A percentile compares a stretch with the other conserved stretches of the same genome.
Conservation (phyloP, 37 sponge, comb jelly and placozoan genomes). For the Agelas oroides region DNA sequence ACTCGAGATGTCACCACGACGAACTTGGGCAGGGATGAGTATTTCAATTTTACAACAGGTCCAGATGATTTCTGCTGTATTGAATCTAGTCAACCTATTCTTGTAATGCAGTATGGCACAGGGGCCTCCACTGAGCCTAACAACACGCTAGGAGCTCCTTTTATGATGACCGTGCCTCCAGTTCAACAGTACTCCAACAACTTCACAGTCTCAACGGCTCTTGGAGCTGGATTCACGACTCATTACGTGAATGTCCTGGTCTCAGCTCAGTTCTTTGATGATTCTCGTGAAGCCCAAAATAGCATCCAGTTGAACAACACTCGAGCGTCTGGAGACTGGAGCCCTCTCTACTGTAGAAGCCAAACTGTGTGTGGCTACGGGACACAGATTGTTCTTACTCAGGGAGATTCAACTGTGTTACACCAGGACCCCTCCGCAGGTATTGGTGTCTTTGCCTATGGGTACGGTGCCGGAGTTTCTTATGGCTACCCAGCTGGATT, state of each 20-base stretch:
- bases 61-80: conserved; percentile 35
- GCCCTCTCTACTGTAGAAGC: conserved; percentile 8
- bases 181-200: conserved; percentile 41
- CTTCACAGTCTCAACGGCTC: conserved; percentile 3
- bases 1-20: too few species aligned
- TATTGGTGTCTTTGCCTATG: conserved; percentile 29
- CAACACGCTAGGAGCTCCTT: conserved; percentile 37
- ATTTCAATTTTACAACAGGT: neutral
- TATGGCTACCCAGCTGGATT: conserved; percentile 53
- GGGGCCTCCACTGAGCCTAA: conserved; percentile 33
- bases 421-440: conserved; percentile 26
- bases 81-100: conserved; percentile 28
- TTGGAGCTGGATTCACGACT: neutral
- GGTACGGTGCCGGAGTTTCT: conserved; percentile 29
- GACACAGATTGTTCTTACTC: neutral
- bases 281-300: neutral
- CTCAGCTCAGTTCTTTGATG: neutral
- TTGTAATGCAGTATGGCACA: conserved; percentile 42
- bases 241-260: conserved; percentile 13
- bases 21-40: neutral
- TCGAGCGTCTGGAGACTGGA: conserved; percentile 3
- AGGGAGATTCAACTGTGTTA: conserved; percentile 11
- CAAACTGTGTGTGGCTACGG: conserved; percentile 23
- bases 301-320: neutral
- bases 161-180: conserved; percentile 50